Evolutionary conservation across 2,113 vertebrate species (phyloP).

Genomic region (Chloropsis cyanopogon): DNA sequence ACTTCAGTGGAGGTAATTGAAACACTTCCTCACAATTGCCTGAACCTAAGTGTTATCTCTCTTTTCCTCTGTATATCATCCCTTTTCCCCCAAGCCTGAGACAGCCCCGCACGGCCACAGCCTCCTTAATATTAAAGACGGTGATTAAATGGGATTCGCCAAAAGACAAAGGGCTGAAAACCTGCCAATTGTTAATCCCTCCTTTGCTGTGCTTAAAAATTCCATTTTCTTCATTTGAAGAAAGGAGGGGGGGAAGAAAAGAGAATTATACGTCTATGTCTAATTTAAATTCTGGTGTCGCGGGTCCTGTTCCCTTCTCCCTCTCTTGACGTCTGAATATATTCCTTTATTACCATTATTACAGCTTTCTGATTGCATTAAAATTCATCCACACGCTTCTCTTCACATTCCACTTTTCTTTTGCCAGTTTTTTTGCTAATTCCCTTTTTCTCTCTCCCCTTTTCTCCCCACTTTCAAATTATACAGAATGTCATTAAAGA

Average conservation of each 20-base stretch:
- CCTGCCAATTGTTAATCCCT: slow-evolving; percentile 71
- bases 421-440: slow-evolving; percentile 64
- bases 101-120: slow-evolving; percentile 5
- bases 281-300: slow-evolving; percentile 74
- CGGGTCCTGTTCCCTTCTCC: slow-evolving; percentile 62
- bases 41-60: slow-evolving; percentile 58
- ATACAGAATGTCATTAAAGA: slow-evolving; percentile 62
- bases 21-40: slow-evolving; percentile 69
- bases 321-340: slow-evolving; percentile 75
- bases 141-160: slow-evolving; percentile 70
- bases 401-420: slow-evolving; percentile 66
- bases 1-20: slow-evolving; percentile 61
- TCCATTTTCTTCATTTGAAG: slow-evolving; percentile 71
- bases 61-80: slow-evolving; percentile 62
- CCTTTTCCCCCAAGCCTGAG: slow-evolving; percentile 27
- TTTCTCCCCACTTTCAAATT: slow-evolving; percentile 60
- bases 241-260: slow-evolving; percentile 17
- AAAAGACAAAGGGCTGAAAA: slow-evolving; percentile 72
- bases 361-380: slow-evolving; percentile 82
- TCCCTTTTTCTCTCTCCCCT: slow-evolving; percentile 47
- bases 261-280: slow-evolving; percentile 48
- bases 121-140: slow-evolving; percentile 73
- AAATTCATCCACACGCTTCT: slow-evolving; percentile 76
- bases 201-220: slow-evolving; percentile 71
- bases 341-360: slow-evolving; percentile 79